Evolutionary conservation across 1,140 invertebrate genomes (phyloP), one percentile per base, ranked within the genome.

Genomic region (Helicoverpa armigera): DNA sequence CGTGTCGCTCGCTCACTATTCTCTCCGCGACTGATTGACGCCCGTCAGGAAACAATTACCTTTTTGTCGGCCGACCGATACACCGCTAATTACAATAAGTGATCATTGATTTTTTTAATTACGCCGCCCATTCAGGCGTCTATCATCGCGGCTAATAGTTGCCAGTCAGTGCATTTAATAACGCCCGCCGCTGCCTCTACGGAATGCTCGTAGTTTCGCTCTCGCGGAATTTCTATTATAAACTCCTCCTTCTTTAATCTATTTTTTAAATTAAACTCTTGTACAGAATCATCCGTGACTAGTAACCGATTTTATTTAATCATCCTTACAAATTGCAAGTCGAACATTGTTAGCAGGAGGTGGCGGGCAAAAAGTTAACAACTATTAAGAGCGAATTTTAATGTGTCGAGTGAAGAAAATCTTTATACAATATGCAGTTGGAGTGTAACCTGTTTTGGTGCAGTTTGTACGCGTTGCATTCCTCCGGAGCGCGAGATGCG

Each of bases 101-200:
- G 92, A 92, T 93, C 89, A 92, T 94, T 93, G 89, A 88, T 85
- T 93, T 94, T 94, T 94, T 94, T 94, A 94, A 94, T 94, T 93
- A 94, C 87, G 86, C 82, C 88, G 86, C 87, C 88, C 91, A 92
- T 94, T 92, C 81, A 94, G 82, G 85, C 88, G 93, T 92, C 92
- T 83, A 90, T 93, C 92, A 94, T 83, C 81, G 83, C 85, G 77
- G 81, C 83, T 88, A 89, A 91, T 92, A 94, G 88, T 92, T 92
- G 90, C 89, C 89, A 92, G 92, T 93, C 92, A 93, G 91, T 90
- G 85, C 87, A 88, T 91, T 93, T 93, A 93, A 93, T 93, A 91
- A 93, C 88, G 80, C 58, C 58, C 58, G 82, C 79, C 58, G 86
- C 82, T 83, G 61, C 84, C 80, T 83, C 80, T 84, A 81, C 80